These are phyloP conservation scores for Periplaneta americana DNA, from an alignment of 1,140 invertebrate species.

Conservation along the genomic window DNA sequence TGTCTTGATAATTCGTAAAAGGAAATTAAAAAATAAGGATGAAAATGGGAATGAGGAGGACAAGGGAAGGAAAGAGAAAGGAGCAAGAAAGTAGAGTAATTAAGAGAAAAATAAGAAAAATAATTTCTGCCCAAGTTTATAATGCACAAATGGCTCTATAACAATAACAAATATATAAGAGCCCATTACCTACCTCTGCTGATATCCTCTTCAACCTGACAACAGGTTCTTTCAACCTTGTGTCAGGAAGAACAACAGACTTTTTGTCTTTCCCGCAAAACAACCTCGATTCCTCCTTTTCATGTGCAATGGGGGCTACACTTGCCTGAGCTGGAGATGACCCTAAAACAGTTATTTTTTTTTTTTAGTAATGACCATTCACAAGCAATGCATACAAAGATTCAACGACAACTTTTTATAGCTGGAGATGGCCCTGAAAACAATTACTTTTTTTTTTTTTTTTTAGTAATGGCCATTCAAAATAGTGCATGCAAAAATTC, in stretches of 20 bases:
- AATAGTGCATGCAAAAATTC: background rate
- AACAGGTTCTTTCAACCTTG: conserved; percentile 26
- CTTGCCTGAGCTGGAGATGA: conserved; percentile 51
- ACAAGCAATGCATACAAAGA: too few species aligned
- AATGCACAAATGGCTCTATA: background rate
- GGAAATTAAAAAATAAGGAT: background rate
- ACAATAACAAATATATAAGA: background rate
- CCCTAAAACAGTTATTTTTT: conserved; percentile 32
- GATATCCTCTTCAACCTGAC: conserved; percentile 56
- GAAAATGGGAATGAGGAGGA: background rate
- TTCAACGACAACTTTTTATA: too few species aligned
- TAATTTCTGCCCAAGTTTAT: too few species aligned
- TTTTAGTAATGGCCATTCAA: too few species aligned
- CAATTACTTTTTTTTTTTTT: too few species aligned
- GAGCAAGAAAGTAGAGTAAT: background rate
- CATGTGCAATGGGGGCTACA: conserved; percentile 37
- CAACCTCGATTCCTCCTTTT: conserved; percentile 12
- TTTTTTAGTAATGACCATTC: too few species aligned
- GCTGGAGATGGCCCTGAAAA: too few species aligned
- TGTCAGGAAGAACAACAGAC: conserved; percentile 12
- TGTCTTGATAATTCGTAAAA: too few species aligned
- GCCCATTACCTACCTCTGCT: conserved; percentile 32
- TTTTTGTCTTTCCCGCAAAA: conserved; percentile 8
- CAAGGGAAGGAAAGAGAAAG: background rate
- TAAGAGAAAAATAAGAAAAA: background rate